Evolutionary conservation across 23 tunicate genomes (phyloP).

Genomic region (Trididemnum nubilum): DNA sequence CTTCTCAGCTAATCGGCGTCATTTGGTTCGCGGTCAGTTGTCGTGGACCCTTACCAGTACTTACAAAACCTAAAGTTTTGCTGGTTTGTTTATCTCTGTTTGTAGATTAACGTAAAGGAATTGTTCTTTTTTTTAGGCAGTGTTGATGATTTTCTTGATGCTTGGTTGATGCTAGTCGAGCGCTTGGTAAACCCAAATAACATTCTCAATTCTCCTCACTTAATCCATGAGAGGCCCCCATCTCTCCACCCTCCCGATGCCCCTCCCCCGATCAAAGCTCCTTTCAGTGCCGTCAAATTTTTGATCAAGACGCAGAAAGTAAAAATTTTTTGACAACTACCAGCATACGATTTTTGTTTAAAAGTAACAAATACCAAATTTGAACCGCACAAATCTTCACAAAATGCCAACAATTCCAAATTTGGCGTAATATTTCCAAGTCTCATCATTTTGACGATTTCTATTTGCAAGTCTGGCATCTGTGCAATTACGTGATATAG

Average conservation of each 20-base stretch:
- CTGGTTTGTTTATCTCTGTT: too few species aligned
- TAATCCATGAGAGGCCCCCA: slow-evolving; percentile 46
- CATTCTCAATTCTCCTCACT: slow-evolving; percentile 78
- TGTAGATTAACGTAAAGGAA: too few species aligned
- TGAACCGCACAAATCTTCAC: too few species aligned
- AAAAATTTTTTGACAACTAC: not conserved
- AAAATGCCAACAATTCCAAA: too few species aligned
- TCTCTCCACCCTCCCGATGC: slow-evolving; percentile 27
- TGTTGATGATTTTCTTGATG: slow-evolving; percentile 76
- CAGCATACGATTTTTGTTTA: not conserved
- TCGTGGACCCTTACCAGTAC: too few species aligned
- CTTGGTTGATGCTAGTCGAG: slow-evolving; percentile 86
- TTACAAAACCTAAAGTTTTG: too few species aligned
- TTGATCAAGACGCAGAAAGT: slow-evolving; percentile 87
- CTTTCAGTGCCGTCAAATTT: slow-evolving; percentile 79
- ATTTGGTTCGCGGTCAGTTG: too few species aligned
- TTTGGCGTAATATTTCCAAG: too few species aligned
- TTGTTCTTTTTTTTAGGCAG: slow-evolving; percentile 56
- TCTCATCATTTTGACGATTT: too few species aligned
- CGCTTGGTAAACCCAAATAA: slow-evolving; percentile 81
- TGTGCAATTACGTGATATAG: too few species aligned
- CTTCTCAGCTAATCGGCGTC: too few species aligned
- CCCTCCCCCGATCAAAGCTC: slow-evolving; percentile 45
- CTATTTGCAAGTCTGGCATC: too few species aligned
- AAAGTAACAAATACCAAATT: not conserved